Percentiles rank a stretch among this genome's conserved stretches.
Conservation (phyloP, 2,797 vertebrate species). For the Poeciliopsis paucimaculata region DNA sequence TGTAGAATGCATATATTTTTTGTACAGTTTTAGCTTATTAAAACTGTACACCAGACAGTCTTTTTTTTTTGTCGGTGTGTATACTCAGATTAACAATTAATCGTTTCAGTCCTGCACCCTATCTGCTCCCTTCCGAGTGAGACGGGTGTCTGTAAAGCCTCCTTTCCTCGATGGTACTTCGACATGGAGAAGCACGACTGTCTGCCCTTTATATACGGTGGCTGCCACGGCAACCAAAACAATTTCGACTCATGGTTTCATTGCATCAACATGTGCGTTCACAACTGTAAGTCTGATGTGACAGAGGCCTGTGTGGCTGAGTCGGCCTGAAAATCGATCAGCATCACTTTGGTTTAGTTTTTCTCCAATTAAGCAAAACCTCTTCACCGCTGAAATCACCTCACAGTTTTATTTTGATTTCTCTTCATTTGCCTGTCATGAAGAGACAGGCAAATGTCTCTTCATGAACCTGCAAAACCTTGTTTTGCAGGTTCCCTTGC, state of each 20-base stretch:
- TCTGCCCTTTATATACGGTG: conserved; percentile 94
- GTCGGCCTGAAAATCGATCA: conserved; percentile 19
- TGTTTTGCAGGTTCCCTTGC: too few relatives aligned
- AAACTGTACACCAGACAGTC: too few relatives aligned
- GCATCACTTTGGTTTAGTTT: conserved; percentile 20
- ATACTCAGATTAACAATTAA: too few relatives aligned
- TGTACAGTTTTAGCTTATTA: too few relatives aligned
- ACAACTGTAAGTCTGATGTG: conserved; percentile 87
- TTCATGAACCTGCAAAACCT: too few relatives aligned
- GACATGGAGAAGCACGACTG: conserved; percentile 89
- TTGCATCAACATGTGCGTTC: conserved; percentile 96
- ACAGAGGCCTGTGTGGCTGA: conserved; percentile 31
- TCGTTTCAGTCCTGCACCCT: too few relatives aligned
- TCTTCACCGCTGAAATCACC: not conserved
- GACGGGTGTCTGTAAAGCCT: conserved; percentile 94
- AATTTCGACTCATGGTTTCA: conserved; percentile 99
- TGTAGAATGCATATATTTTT: too few relatives aligned
- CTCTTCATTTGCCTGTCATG: not conserved
- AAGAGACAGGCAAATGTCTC: too few relatives aligned
- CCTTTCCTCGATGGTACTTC: conserved; percentile 97
- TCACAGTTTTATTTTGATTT: not conserved
- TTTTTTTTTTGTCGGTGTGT: too few relatives aligned
- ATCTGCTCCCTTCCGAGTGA: conserved; percentile 96
- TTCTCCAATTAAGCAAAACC: conserved; percentile 6
- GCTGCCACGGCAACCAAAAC: conserved; percentile 99